Conservation (phyloP, 1,140 invertebrate genomes). For the Drosophila pallidifrons region DNA sequence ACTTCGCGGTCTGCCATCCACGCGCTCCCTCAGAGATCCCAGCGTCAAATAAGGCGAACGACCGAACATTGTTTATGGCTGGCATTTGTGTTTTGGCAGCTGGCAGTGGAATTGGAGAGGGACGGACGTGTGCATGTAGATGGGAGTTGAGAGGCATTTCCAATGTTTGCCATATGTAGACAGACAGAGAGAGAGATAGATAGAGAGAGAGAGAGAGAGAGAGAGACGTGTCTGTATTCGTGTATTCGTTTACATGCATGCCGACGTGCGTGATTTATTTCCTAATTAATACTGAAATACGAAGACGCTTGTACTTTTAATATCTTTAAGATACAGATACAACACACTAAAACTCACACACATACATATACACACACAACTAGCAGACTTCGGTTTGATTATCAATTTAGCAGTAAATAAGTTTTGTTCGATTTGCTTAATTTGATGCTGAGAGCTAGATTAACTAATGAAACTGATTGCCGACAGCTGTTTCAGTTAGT, state of each 20-base stretch:
- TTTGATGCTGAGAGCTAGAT: constrained; percentile 15
- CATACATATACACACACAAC: constrained; percentile 32
- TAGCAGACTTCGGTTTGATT: constrained; percentile 26
- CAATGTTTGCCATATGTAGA: constrained; percentile 22
- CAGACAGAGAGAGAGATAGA: background rate
- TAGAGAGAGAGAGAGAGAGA: too few species aligned
- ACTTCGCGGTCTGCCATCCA: constrained; percentile 73
- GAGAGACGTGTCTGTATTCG: constrained; percentile 4
- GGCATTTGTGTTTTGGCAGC: constrained; percentile 21
- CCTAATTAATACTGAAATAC: constrained; percentile 82
- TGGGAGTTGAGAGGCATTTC: background rate
- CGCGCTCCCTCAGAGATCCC: constrained; percentile 75
- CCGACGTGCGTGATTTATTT: constrained; percentile 73
- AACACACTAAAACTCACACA: constrained; percentile 22
- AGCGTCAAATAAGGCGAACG: constrained; percentile 60
- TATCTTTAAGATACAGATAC: constrained; percentile 70
- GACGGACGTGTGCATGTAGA: background rate
- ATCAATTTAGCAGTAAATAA: constrained; percentile 12
- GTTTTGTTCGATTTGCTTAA: constrained; percentile 28
- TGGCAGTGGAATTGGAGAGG: background rate
- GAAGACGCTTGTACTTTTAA: constrained; percentile 82
- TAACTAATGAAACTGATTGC: constrained; percentile 4
- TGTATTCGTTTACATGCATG: constrained; percentile 51
- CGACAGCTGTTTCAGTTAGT: background rate
- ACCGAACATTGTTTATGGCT: constrained; percentile 30